A percentile compares a stretch with the other conserved stretches of the same genome.
Conservation (phyloP, 2,113 vertebrate species). For the Oncorhynchus mykiss region DNA sequence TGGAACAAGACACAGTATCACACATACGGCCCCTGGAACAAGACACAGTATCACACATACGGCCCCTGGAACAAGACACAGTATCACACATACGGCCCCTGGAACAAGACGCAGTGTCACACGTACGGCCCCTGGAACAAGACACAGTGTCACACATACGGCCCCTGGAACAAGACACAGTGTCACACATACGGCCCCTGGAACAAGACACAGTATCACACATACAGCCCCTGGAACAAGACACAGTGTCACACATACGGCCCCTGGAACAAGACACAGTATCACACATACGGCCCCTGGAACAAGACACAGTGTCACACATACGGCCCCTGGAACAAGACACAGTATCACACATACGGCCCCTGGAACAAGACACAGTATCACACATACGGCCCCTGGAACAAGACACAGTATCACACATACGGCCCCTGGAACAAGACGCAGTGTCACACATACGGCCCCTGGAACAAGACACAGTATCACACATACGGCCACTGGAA, state of each 20-base stretch:
- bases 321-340: slow-evolving; percentile 79
- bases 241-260: background rate
- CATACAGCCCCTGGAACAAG: slow-evolving; percentile 79
- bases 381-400: background rate
- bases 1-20: no score
- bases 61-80: slow-evolving; percentile 59
- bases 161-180: slow-evolving; percentile 59
- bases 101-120: no score
- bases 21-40: slow-evolving; percentile 79
- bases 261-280: slow-evolving; percentile 60
- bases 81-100: background rate
- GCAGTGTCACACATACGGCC: no score
- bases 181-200: background rate
- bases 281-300: background rate
- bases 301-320: no score
- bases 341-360: background rate
- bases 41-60: background rate
- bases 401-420: no score
- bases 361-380: slow-evolving; percentile 59
- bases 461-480: no score
- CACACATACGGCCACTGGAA: no score
- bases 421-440: no score
- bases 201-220: no score
- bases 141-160: background rate
- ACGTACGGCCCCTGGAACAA: slow-evolving; percentile 79